Base-by-base conservation (phyloP, 2,113 vertebrate genomes). In the Protobothrops mucrosquamatus region DNA sequence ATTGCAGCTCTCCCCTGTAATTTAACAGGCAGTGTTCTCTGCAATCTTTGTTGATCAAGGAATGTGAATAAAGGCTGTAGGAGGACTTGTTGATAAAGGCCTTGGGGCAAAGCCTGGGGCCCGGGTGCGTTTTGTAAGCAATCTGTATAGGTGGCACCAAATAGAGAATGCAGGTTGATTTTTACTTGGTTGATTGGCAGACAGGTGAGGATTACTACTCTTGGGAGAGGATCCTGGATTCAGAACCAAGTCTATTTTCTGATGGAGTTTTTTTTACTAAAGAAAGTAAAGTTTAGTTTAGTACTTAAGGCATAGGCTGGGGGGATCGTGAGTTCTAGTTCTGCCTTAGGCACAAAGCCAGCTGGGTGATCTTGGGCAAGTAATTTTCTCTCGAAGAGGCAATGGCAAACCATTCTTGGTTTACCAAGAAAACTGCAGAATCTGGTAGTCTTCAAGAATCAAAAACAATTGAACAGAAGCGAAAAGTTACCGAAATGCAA, bases 121-220 rank as follows among this genome's bases (percentile, higher is more conserved):
- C 3, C 56, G 23, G 55, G 39, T 85, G 29, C 34, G 14, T 56
- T 64, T 55, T 61, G n/a, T 29, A 51, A 48, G 85, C 85, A 46
- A 69, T 85, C 90, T 89, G 43, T 4, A 34, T 92, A 74, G 87
- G 56, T 89, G 93, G 93, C 91, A 61, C 56, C 7, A 56, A 54
- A 52, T 64, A 34, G 24, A 20, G 64, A 85, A 55, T 22, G 39
- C 29, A 59, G 7, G 26, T 54, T 74, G 54, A 57, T 51, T 88
- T 34, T 87, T 88, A 48, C 61, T 48, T 86, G 61, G 29, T 52
- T 29, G 22, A 89, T 43, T 46, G 88, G 29, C 61, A 89, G 48
- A 34, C 64, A 91, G 54, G 51, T 88, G 46, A 61, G 29, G 87
- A 91, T 91, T 89, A 51, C 18, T 39, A 15, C 39, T 34, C 1